Conservation (phyloP, 2,888 invertebrate genomes). For the Ellobium chinense region DNA sequence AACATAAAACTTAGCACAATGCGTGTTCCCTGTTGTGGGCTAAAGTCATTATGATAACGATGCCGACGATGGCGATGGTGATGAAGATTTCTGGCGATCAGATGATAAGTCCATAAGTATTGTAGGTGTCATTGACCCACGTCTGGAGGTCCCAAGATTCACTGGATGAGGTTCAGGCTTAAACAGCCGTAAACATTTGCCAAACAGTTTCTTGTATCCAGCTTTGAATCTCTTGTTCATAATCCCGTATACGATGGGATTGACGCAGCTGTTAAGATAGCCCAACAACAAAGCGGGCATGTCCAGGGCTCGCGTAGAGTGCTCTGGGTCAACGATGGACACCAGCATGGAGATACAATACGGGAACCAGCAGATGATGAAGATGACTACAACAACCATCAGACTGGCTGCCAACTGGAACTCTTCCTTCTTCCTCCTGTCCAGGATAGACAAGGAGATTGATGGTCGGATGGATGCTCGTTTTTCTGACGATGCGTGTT, state of each 20-base stretch:
- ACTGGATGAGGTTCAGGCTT: too few species aligned
- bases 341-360: slow-evolving; percentile 73
- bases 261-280: slow-evolving; percentile 70
- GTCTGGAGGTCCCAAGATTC: too few species aligned
- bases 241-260: slow-evolving; percentile 73
- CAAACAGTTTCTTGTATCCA: slow-evolving; percentile 59
- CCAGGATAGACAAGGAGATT: background rate
- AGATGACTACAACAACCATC: slow-evolving; percentile 65
- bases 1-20: too few species aligned
- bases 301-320: slow-evolving; percentile 54
- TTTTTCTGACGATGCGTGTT: too few species aligned
- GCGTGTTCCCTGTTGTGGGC: too few species aligned
- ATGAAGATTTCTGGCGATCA: too few species aligned
- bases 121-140: too few species aligned
- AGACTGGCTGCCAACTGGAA: slow-evolving; percentile 63
- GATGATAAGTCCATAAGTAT: too few species aligned
- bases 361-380: slow-evolving; percentile 73
- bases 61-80: too few species aligned
- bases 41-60: too few species aligned
- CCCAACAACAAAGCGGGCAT: slow-evolving; percentile 69
- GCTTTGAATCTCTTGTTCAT: slow-evolving; percentile 68
- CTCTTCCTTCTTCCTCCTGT: slow-evolving; percentile 55
- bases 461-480: too few species aligned
- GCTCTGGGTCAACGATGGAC: slow-evolving; percentile 56
- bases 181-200: background rate